These are phyloP conservation scores for Autographa gamma DNA, from an alignment of 2,888 invertebrate genomes.

Conservation along the genomic window DNA sequence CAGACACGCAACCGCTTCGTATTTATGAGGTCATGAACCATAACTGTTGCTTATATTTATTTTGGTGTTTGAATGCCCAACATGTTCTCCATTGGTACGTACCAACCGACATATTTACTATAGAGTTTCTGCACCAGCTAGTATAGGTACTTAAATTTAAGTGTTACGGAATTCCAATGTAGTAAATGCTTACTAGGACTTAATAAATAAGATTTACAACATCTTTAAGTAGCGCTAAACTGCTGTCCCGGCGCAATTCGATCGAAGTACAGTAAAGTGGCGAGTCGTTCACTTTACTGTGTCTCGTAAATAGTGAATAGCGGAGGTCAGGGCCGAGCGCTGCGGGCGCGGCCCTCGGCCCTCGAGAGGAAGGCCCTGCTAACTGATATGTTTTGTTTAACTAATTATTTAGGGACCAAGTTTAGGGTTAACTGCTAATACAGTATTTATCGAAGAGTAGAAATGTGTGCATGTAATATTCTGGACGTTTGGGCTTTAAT, in stretches of 20 bases:
- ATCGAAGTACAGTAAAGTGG: slow-evolving; percentile 3
- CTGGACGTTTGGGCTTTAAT: not conserved
- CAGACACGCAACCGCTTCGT: slow-evolving; percentile 26
- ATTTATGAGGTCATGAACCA: slow-evolving; percentile 23
- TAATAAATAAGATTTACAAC: not conserved
- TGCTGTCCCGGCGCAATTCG: not conserved
- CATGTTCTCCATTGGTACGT: not conserved
- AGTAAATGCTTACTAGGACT: not conserved
- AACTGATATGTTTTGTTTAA: not conserved
- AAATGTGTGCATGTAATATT: not conserved
- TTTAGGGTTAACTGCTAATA: not conserved
- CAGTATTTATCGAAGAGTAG: not conserved
- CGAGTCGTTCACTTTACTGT: slow-evolving; percentile 11
- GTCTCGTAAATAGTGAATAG: slow-evolving; percentile 10
- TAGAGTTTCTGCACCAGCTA: not conserved
- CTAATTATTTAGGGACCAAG: not conserved
- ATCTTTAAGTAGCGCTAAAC: not conserved
- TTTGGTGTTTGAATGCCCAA: not conserved
- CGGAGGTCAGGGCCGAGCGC: slow-evolving; percentile 12
- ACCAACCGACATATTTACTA: not conserved
- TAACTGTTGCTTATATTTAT: slow-evolving; percentile 28
- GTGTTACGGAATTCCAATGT: not conserved
- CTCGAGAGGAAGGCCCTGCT: not conserved
- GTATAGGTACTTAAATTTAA: not conserved
- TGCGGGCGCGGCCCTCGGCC: not conserved